phyloP scores from a whole-genome alignment of 2,888 invertebrate genomes.

The Catocala fraxini region DNA sequence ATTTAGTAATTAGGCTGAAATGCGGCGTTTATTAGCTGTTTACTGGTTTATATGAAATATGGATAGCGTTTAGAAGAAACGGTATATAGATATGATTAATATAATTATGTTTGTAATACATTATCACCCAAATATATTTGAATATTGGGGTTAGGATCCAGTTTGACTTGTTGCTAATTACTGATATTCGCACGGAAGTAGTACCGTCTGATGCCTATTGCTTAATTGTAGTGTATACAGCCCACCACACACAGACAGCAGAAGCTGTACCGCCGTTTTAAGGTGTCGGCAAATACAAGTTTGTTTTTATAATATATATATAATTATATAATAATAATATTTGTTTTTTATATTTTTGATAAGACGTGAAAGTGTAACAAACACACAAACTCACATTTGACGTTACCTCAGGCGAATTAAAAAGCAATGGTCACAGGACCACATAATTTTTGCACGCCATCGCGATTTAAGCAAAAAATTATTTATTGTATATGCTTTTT shows the following conservation, averaged over 20 bases:
- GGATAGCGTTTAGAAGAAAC: slow-evolving; percentile 12
- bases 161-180: slow-evolving; percentile 8
- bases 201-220: neutral
- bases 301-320: too few relatives aligned
- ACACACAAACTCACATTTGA: too few relatives aligned
- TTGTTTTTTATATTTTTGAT: too few relatives aligned
- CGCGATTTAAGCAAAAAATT: slow-evolving; percentile 6
- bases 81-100: slow-evolving; percentile 21
- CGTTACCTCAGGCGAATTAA: too few relatives aligned
- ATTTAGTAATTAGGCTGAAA: slow-evolving; percentile 29
- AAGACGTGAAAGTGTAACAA: too few relatives aligned
- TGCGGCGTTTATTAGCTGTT: slow-evolving; percentile 39
- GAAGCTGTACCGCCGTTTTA: too few relatives aligned
- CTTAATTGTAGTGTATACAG: neutral
- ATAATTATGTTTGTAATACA: slow-evolving; percentile 21
- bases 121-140: slow-evolving; percentile 17
- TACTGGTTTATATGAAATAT: slow-evolving; percentile 26
- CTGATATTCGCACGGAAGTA: slow-evolving; percentile 13
- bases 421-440: too few relatives aligned
- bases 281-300: too few relatives aligned
- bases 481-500: slow-evolving; percentile 9
- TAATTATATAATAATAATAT: too few relatives aligned
- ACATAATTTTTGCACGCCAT: neutral
- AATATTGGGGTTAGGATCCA: slow-evolving; percentile 10
- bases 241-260: too few relatives aligned